Conservation (phyloP, 2,797 vertebrate species). For the Neosilurus mollespiculum region DNA sequence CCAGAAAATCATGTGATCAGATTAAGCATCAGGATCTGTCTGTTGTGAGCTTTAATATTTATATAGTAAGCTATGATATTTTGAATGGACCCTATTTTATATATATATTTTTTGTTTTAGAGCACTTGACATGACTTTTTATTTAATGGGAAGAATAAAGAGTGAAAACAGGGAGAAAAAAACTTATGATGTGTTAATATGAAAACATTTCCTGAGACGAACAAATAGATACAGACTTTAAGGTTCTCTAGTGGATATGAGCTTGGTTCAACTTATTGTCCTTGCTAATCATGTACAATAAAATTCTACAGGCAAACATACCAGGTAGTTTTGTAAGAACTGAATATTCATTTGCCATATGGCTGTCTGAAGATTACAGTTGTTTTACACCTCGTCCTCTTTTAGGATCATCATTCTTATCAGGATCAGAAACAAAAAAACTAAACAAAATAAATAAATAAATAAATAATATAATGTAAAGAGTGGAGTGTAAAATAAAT, state of each 20-base stretch:
- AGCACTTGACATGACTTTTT: constrained; percentile 29
- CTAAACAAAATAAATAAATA: too few species aligned
- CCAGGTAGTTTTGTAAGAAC: neutral
- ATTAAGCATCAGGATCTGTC: constrained; percentile 59
- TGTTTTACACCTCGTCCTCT: constrained; percentile 10
- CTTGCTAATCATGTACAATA: constrained; percentile 10
- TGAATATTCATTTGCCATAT: constrained; percentile 22
- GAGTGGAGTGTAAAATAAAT: too few species aligned
- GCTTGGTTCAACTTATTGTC: constrained; percentile 9
- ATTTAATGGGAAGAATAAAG: constrained; percentile 1
- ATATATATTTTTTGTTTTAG: constrained; percentile 20
- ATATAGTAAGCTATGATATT: constrained; percentile 74
- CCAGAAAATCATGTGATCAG: constrained; percentile 64
- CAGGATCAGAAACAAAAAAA: constrained; percentile 34
- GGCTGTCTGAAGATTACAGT: constrained; percentile 41
- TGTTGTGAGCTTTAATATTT: constrained; percentile 57
- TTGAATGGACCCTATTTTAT: constrained; percentile 60
- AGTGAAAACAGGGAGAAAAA: neutral
- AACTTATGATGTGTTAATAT: neutral
- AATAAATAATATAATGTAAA: too few species aligned
- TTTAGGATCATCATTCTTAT: too few species aligned
- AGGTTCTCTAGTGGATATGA: neutral
- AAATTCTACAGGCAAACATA: constrained; percentile 13
- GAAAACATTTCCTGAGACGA: neutral
- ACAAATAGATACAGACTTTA: neutral